Base-by-base conservation (phyloP, 2,797 vertebrate genomes). In the Hybognathus amarus region DNA sequence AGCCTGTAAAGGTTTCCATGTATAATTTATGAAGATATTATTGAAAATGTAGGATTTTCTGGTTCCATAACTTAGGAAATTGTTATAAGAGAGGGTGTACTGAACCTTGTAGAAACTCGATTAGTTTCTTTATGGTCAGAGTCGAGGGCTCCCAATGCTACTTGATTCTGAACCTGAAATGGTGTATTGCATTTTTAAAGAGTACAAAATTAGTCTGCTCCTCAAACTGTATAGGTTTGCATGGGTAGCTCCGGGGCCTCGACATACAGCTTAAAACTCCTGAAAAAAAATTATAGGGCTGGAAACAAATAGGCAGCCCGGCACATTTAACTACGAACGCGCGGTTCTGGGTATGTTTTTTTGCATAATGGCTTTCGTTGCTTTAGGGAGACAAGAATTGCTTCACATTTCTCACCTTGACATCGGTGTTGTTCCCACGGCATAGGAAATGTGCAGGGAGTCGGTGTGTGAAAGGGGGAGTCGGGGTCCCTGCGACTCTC, bases 351-450 rank as follows among this genome's bases (percentile, higher is more conserved):
- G 80, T 94, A 90, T 93, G 86, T 69, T 88, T 52, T 70, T 88
- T 38, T 69, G 91, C 90, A 90, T 91, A 92, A 92, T 87, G 74
- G 90, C 20, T 74, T 92, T 85, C 1, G 0, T 88, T 88, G 87
- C 91, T 93, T 86, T 85, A 90, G 90, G 91, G 90, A 91, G 89
- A 89, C 87, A 67, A 74, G 88, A 87, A 88, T 83, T 86, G 86
- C 75, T 84, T 84, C 22, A 30, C 82, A 85, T 88, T 79, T 63
- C 74, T 88, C 79, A 87, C 79, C 74, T 87, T 82, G 80, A 82
- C 85, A 68, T 77, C 24, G 36, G 52, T 42, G 38, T 47, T 47
- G 47, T n/a, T 76, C 36, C 18, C n/a, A 27, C 70, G 18, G 76
- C 71, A 70, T 36, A 18, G 56, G 36, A 45, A 64, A 56, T 36